Evolutionary conservation across 2,113 vertebrate genomes (phyloP).

Genomic region (Cyanoramphus novaezelandiae): DNA sequence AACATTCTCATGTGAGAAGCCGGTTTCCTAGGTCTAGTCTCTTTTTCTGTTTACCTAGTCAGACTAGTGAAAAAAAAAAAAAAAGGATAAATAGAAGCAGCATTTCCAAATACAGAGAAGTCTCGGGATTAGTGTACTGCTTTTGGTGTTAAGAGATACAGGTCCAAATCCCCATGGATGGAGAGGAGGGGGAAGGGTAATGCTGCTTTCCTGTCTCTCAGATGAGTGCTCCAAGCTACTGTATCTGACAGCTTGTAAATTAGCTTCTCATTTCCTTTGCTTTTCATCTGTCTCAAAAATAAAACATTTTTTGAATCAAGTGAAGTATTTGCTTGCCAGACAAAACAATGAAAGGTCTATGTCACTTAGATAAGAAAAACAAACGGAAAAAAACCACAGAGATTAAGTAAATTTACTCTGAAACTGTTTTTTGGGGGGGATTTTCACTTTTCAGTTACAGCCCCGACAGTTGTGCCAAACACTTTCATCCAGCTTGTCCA

Average conservation of each 20-base stretch:
- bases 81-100: background rate
- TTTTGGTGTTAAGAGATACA: background rate
- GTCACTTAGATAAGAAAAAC: background rate
- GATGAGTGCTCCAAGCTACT: background rate
- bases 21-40: background rate
- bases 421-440: background rate
- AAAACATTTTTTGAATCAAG: background rate
- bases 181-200: background rate
- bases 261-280: background rate
- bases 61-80: background rate
- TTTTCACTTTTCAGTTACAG: background rate
- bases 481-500: background rate
- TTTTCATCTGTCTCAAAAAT: background rate
- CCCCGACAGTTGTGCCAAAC: background rate
- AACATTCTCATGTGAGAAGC: background rate
- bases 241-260: background rate
- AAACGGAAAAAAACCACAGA: fast-evolving
- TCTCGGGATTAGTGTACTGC: background rate
- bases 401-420: background rate
- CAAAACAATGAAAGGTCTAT: background rate
- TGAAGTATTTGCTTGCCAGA: background rate
- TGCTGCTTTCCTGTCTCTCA: background rate
- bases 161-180: background rate
- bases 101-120: background rate
- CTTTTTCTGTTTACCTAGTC: background rate